Percentiles rank a stretch among this genome's conserved stretches.
Conservation (phyloP, 2,797 vertebrate genomes). For the Meda fulgida region DNA sequence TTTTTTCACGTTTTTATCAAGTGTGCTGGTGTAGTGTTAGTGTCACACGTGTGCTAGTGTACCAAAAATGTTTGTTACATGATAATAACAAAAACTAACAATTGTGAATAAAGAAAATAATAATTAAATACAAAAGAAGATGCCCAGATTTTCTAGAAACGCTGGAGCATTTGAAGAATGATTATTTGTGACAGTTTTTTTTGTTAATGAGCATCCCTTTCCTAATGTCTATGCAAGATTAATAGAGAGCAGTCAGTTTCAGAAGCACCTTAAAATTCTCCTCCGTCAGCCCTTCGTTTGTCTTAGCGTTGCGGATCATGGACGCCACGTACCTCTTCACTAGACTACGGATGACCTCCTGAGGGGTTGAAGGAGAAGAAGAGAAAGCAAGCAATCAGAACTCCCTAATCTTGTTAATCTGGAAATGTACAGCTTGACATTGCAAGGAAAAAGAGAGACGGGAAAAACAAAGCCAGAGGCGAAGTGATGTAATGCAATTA, state of each 20-base stretch:
- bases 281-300: constrained; percentile 93
- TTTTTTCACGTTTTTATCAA: background rate
- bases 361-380: constrained; percentile 48
- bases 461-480: background rate
- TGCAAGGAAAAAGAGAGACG: background rate
- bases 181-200: background rate
- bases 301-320: constrained; percentile 97
- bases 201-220: background rate
- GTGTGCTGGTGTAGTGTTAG: background rate
- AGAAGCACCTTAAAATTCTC: constrained; percentile 93
- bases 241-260: background rate
- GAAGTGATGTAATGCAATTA: constrained; percentile 2
- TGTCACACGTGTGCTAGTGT: background rate
- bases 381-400: constrained; percentile 21
- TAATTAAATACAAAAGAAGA: background rate
- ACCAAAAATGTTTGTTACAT: background rate
- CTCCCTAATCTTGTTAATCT: constrained; percentile 33
- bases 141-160: background rate
- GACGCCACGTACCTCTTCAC: constrained; percentile 95
- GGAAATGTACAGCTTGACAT: constrained; percentile 14
- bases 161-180: background rate
- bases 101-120: background rate
- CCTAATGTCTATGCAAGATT: background rate
- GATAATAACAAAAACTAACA: background rate
- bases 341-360: constrained; percentile 95